Base-by-base conservation (phyloP, 1,140 invertebrate genomes). In the Monochamus saltuarius region DNA sequence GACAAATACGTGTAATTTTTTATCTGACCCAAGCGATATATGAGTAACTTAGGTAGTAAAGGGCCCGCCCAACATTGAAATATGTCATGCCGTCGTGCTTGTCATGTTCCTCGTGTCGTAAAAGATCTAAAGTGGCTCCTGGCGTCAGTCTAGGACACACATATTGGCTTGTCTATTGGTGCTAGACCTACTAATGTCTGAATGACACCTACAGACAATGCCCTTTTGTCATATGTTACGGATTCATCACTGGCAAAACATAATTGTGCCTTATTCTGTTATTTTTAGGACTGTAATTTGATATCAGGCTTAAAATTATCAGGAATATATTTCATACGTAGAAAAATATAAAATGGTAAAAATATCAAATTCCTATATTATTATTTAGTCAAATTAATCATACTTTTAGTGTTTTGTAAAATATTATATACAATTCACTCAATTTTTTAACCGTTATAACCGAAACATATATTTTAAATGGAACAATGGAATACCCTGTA, bases 1-100 rank as follows among this genome's bases (percentile, higher is more conserved):
- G 45, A 47, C 45, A 47, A 47, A 47, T 47, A 47, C 17, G 45
- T 47, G 45, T 47, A 16, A 47, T 47, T 47, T 47, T 47, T 47
- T 47, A 47, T 47, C 13, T 17, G 13, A 11, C 45, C 45, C 16
- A 22, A 47, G 29, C 17, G 45, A 22, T 47, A 47, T 19, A 29
- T 6, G 22, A 29, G 22, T 29, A 47, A 19, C 11, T 47, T 47
- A 47, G 17, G 29, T 47, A n/a, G 19, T 47, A 47, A 47, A 47
- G 45, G 45, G 29, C 29, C 45, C 45, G 45, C 45, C 16, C 45
- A 11, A 47, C 11, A 47, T 47, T 47, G 45, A 47, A 10, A n/a
- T 47, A 47, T 47, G 45, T 47, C 45, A 47, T 19, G 45, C 45
- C 29, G 45, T 47, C 45, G 17, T 22, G 7, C 17, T 22, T 47